Conservation (phyloP, 2,113 vertebrate species). For the Siniperca chuatsi region DNA sequence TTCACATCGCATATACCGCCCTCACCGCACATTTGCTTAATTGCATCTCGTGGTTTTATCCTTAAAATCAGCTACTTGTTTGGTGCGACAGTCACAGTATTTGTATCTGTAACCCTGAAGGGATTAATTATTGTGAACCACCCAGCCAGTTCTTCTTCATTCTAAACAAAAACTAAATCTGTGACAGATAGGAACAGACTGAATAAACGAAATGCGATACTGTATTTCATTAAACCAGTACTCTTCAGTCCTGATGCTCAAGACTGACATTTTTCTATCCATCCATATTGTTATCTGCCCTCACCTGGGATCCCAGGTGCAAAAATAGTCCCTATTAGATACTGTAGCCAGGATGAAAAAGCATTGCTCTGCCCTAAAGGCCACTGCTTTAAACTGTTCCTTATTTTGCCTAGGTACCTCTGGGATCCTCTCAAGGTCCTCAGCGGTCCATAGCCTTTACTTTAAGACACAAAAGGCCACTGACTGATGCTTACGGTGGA, state of each 20-base stretch:
- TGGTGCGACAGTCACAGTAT: neutral
- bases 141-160: slow-evolving; percentile 9
- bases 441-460: slow-evolving; percentile 4
- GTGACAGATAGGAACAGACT: neutral
- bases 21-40: neutral
- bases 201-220: neutral
- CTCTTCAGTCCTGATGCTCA: neutral
- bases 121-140: neutral
- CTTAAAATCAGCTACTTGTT: slow-evolving; percentile 7
- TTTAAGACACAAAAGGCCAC: slow-evolving; percentile 42
- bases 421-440: slow-evolving; percentile 31
- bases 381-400: slow-evolving; percentile 14
- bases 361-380: neutral
- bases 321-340: neutral
- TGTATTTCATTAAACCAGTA: neutral
- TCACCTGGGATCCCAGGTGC: slow-evolving; percentile 10
- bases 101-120: neutral
- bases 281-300: neutral
- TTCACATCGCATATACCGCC: neutral
- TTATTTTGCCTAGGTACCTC: slow-evolving; percentile 19
- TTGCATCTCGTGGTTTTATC: neutral
- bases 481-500: slow-evolving; percentile 39
- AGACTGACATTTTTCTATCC: neutral
- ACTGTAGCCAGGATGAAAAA: slow-evolving; percentile 13
- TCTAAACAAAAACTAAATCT: neutral